Conservation (phyloP, 2,888 invertebrate species). For the Nomada ferruginata region DNA sequence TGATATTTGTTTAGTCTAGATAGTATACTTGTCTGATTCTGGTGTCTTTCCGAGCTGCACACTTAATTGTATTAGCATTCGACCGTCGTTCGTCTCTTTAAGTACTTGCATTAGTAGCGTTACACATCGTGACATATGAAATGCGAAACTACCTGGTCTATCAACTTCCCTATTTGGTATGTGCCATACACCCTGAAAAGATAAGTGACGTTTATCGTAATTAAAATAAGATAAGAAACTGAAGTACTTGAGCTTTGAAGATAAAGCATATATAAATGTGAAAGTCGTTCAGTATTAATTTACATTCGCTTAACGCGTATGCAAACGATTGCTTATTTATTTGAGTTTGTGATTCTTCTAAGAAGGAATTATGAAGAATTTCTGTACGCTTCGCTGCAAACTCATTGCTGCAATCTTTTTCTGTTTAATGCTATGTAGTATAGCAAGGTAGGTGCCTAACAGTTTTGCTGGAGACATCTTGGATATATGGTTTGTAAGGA, state of each 20-base stretch:
- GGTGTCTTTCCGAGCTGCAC: constrained; percentile 92
- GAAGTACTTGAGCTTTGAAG: too few relatives aligned
- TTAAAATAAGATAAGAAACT: constrained; percentile 5
- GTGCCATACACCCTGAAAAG: constrained; percentile 93
- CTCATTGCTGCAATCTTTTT: neutral
- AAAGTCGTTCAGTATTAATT: neutral
- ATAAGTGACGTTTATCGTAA: neutral
- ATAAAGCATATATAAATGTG: neutral
- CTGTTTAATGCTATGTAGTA: constrained; percentile 2
- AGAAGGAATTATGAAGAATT: neutral
- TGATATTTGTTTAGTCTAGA: constrained; percentile 18
- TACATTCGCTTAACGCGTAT: too few relatives aligned
- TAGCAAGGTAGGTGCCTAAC: constrained; percentile 50
- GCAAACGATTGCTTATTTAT: neutral
- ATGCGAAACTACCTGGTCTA: constrained; percentile 95
- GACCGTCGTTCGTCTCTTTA: constrained; percentile 91
- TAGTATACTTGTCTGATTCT: constrained; percentile 92
- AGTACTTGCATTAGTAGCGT: constrained; percentile 92
- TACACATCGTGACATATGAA: constrained; percentile 95
- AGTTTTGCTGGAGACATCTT: neutral
- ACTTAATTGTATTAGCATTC: constrained; percentile 91
- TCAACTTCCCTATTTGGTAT: constrained; percentile 96
- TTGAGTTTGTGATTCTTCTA: neutral
- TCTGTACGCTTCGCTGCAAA: neutral
- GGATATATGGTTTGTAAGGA: neutral